Base-by-base conservation (phyloP, 2,113 vertebrate species). In the Ceyx margarethae region DNA sequence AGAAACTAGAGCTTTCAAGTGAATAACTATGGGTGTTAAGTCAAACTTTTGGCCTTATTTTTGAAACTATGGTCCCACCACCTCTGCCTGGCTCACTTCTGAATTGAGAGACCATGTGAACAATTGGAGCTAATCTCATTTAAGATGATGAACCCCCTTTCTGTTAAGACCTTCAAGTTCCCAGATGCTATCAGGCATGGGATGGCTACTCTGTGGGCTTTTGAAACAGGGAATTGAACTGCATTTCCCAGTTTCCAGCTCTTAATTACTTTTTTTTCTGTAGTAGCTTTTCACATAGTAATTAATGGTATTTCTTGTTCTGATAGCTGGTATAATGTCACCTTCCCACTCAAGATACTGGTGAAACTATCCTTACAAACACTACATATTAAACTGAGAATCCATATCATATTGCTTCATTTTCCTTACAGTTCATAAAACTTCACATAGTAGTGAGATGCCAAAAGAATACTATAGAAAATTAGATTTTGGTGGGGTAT, bases 141-240 rank as follows among this genome's bases (percentile, higher is more conserved):
- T 8, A 43, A 64, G 25, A 86, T 15, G 9, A 89, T 40, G 6
- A 21, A 54, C 6, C 35, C 60, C n/a, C 45, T 67, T 22, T 53
- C 31, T 81, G 33, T 28, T 33, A 56, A 88, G 25, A 66, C 21
- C 35, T 45, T 48, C 28, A 81, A 56, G 26, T 56, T 76, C 80
- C 25, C 64, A 83, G 25, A 64, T 0, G 0, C 10, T 66, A 66
- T 69, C 13, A 78, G 62, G 33, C 13, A n/a, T 0, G 45, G 35
- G 64, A 16, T 2, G 12, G 15, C 18, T 28, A 72, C 25, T 20
- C 23, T 2, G 2, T 3, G 13, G 12, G 14, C 51, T 89, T 89
- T 17, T 57, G 11, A 50, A 88, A 92, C 53, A 17, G 3, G 4
- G 46, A 31, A 65, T 15, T 33, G 45, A 91, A 69, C 23, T 1